These are phyloP conservation scores for Rhinoraja longicauda DNA, from an alignment of 2,797 vertebrate species.

Conservation along the genomic window DNA sequence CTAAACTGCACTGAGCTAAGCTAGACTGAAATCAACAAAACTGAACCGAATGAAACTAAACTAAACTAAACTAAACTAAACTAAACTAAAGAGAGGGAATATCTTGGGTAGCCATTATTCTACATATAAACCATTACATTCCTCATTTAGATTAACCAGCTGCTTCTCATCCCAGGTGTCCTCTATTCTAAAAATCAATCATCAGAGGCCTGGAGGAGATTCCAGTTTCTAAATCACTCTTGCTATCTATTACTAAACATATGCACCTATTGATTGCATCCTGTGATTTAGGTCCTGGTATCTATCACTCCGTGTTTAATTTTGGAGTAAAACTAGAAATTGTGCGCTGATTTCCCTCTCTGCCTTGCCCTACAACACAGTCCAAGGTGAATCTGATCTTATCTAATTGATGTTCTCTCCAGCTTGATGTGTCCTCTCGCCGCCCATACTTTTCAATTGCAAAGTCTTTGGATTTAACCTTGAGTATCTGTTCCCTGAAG, in stretches of 20 bases:
- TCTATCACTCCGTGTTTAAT: neutral
- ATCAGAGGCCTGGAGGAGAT: neutral
- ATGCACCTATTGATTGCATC: neutral
- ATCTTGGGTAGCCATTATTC: too few species aligned
- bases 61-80: too few species aligned
- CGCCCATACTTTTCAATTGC: neutral
- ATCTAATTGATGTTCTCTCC: neutral
- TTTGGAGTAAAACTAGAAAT: neutral
- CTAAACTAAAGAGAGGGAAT: too few species aligned
- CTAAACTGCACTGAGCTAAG: too few species aligned
- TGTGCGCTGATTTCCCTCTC: neutral
- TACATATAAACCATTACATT: too few species aligned
- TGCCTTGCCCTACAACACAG: neutral
- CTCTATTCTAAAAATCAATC: neutral
- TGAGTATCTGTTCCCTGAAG: neutral
- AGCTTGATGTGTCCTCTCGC: neutral
- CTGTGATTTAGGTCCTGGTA: neutral
- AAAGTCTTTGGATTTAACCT: neutral
- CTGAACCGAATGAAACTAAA: too few species aligned
- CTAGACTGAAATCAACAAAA: too few species aligned
- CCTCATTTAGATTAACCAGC: neutral
- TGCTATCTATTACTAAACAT: neutral
- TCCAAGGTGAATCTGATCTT: neutral
- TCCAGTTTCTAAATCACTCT: neutral
- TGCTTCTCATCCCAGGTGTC: neutral